Base-by-base conservation (phyloP, 2,113 vertebrate genomes). In the Galeopterus variegatus region DNA sequence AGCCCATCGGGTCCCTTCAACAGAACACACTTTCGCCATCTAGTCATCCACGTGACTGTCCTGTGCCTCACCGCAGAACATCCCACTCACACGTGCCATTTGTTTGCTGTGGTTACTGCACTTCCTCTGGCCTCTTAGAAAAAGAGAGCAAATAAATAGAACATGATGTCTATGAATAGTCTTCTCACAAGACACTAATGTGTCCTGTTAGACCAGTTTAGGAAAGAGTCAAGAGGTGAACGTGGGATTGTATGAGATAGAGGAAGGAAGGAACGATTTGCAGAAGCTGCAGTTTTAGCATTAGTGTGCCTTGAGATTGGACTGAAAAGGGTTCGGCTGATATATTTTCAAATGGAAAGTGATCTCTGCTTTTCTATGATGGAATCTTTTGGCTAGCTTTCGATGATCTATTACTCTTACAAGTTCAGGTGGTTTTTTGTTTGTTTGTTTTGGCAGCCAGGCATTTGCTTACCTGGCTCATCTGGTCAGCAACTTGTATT, bases 401-500 rank as follows among this genome's bases (percentile, higher is more conserved):
- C 79, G 10, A 24, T 36, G 56, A 45, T 76, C 24, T 75, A 11
- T 73, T 69, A 3, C 4, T 84, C 75, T 69, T 19, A 41, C 14
- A 52, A 84, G 7, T 79, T 89, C 28, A 50, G 12, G 11, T 54
- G 23, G 41, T 76, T 58, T 84, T 62, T 77, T 58, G 5, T 92
- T 88, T n/a, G 70, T 79, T 64, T 3, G 62, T 69, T 97, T 82
- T 54, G 21, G 80, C 17, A 50, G 24, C 6, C 48, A 70, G 62
- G 48, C 33, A 81, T 92, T 89, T 95, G 75, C 52, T 76, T 90
- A 15, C 41, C 11, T 77, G 69, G 26, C 41, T 79, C 31, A 88
- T 21, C 21, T 54, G 48, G 18, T 90, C 36, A 85, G 88, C 0
- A 52, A 36, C 48, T 93, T 80, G 64, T 36, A 65, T 54, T 77